Conservation (phyloP, 2,113 vertebrate species). For the Psilopogon haemacephalus region DNA sequence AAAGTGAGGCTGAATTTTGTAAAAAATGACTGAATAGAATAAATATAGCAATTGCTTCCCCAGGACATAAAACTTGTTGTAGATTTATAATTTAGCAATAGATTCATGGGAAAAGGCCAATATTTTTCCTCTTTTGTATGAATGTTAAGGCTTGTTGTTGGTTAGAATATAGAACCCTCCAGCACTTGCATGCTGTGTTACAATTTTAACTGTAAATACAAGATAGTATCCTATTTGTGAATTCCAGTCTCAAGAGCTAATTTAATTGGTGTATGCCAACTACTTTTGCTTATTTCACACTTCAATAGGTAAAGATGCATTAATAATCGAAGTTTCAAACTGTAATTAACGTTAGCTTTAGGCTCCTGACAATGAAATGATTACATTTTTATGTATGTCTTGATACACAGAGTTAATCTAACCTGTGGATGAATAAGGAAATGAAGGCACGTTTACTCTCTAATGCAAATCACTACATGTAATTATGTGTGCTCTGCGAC, state of each 20-base stretch:
- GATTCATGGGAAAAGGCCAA: background rate
- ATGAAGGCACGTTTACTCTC: slow-evolving; percentile 34
- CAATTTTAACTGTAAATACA: slow-evolving; percentile 47
- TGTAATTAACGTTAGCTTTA: slow-evolving; percentile 81
- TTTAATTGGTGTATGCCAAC: slow-evolving; percentile 80
- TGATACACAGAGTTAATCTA: slow-evolving; percentile 75
- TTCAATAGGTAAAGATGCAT: slow-evolving; percentile 79
- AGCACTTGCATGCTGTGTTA: background rate
- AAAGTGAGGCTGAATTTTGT: background rate
- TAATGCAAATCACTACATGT: slow-evolving; percentile 56
- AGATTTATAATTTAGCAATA: background rate
- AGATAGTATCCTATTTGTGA: slow-evolving; percentile 59
- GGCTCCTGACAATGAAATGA: slow-evolving; percentile 76
- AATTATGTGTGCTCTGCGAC: slow-evolving; percentile 49
- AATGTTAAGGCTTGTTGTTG: background rate
- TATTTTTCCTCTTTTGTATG: background rate
- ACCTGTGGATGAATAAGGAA: slow-evolving; percentile 59
- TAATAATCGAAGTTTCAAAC: slow-evolving; percentile 80
- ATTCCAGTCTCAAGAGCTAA: slow-evolving; percentile 76
- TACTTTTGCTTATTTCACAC: slow-evolving; percentile 84
- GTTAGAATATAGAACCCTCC: background rate
- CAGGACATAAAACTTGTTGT: background rate
- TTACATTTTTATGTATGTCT: slow-evolving; percentile 78
- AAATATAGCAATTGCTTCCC: background rate
- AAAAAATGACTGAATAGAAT: background rate